phyloP scores from a whole-genome alignment of 2,113 vertebrate genomes.

The Albula goreensis region DNA sequence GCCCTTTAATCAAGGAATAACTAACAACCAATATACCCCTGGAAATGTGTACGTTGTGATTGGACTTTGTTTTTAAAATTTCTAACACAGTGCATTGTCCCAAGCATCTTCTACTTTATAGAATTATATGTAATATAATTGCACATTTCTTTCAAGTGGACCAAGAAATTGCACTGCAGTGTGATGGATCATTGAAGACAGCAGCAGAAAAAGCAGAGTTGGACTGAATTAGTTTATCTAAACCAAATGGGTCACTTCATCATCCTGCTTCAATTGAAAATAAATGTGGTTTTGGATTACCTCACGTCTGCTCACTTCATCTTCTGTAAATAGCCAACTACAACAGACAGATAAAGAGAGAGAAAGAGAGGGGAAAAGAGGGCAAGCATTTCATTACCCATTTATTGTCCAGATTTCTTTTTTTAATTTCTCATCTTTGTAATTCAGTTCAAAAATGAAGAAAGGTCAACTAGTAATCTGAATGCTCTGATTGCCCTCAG shows the following conservation, averaged over 20 bases:
- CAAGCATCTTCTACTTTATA: background rate
- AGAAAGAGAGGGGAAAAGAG: slow-evolving; percentile 2
- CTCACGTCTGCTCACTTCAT: slow-evolving; percentile 47
- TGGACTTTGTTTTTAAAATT: background rate
- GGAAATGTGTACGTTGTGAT: background rate
- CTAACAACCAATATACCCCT: background rate
- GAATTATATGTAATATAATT: background rate
- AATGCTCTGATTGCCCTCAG: too few species aligned
- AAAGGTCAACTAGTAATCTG: too few species aligned
- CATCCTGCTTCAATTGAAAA: slow-evolving; percentile 59
- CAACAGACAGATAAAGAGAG: slow-evolving; percentile 51
- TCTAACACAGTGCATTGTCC: background rate
- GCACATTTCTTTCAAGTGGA: background rate
- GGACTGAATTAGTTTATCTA: slow-evolving; percentile 49
- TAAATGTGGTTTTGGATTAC: slow-evolving; percentile 71
- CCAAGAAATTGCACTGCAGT: background rate
- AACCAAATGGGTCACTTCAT: slow-evolving; percentile 67
- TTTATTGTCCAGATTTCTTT: too few species aligned
- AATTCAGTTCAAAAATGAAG: background rate
- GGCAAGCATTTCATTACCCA: background rate
- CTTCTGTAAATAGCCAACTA: slow-evolving; percentile 57
- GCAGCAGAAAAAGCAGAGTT: slow-evolving; percentile 7
- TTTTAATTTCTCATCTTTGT: background rate
- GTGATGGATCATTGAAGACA: slow-evolving; percentile 27
- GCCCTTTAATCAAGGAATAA: background rate